Evolutionary conservation across 2,888 invertebrate species (phyloP), one percentile per base, ranked within the genome.

Genomic region (Mellilla xanthometata): DNA sequence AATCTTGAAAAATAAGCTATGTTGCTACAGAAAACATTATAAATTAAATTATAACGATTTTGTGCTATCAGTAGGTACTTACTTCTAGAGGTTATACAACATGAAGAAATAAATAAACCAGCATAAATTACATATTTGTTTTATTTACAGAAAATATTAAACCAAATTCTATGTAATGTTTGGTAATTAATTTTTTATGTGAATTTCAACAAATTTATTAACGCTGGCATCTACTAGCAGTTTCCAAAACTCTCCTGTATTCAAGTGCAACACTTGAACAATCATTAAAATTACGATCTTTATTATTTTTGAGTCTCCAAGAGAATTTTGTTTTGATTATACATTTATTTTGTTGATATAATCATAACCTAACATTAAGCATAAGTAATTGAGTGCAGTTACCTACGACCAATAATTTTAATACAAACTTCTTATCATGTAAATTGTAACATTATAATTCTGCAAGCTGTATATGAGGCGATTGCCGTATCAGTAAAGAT

Each of bases 101-200:
- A 9, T 47, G 6, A 1, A 5, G 6, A 19, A 54, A 61, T 67
- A 60, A 53, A 70, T 69, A 71, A 62, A 65, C 58, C 64, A 66
- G 72, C 72, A 75, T 84, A 80, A 83, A 82, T 84, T 80, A 83
- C 76, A 81, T 85, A 82, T 84, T 75, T 71, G 73, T 77, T 90
- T 89, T 90, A 90, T 90, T 90, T 90, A 90, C 90, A 90, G 87
- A 86, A 86, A 87, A 86, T 84, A 81, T 77, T 81, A 75, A 86
- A 85, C 82, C 85, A 83, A 85, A 81, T 78, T 77, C 73, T 78
- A 77, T 79, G 72, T 61, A 59, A 71, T 72, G 76, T 72, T 78
- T 80, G 63, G 72, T 73, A 74, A 70, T 76, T 69, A 75, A 77
- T 71, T 76, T 77, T 68, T 66, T 72, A 71, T 68, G 72, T 73